Conservation (phyloP, 2,797 vertebrate species). For the Tangara arthus region DNA sequence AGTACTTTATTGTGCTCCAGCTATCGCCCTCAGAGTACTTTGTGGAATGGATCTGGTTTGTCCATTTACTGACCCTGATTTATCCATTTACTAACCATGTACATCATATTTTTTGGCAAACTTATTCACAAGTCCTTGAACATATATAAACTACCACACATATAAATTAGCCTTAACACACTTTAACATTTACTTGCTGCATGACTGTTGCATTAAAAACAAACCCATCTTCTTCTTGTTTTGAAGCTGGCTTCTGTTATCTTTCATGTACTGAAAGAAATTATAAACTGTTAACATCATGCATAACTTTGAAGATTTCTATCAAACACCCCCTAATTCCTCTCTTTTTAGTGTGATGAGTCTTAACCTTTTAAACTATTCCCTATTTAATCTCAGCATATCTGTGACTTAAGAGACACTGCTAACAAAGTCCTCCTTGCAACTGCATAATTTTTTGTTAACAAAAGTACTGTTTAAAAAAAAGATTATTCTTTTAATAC, state of each 20-base stretch:
- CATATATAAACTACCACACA: not conserved
- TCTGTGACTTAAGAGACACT: not conserved
- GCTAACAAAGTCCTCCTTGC: not conserved
- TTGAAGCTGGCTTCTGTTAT: not conserved
- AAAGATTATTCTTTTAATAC: not conserved
- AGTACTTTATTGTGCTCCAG: not conserved
- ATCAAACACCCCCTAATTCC: not conserved
- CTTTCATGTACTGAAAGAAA: not conserved
- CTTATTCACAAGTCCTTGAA: not conserved
- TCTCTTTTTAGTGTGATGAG: not conserved
- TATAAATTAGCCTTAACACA: not conserved
- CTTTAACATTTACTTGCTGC: not conserved
- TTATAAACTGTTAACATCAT: not conserved
- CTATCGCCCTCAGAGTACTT: not conserved
- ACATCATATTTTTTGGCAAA: not conserved
- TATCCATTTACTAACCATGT: not conserved
- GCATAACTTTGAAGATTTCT: not conserved
- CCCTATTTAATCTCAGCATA: not conserved
- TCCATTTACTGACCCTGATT: not conserved
- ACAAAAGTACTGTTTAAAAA: not conserved
- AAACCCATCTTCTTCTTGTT: not conserved
- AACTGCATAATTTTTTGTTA: not conserved
- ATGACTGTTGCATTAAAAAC: not conserved
- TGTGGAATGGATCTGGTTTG: not conserved
- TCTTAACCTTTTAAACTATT: not conserved